Conservation (phyloP, 2,888 invertebrate genomes). For the Microchrysa polita region DNA sequence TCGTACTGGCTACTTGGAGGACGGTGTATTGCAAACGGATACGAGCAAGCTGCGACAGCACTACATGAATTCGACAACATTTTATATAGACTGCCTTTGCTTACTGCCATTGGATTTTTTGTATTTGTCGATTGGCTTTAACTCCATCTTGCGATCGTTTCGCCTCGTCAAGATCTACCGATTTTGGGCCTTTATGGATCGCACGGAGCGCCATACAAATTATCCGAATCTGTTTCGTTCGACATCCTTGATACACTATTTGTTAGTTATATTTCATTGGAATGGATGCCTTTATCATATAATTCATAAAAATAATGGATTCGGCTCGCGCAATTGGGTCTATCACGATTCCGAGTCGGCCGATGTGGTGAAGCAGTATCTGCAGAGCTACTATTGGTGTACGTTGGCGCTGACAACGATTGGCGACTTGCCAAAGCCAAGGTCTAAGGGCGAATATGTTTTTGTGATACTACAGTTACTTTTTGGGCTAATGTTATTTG, state of each 20-base stretch:
- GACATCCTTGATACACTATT: constrained; percentile 92
- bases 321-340: constrained; percentile 93
- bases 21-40: constrained; percentile 97
- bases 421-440: constrained; percentile 89
- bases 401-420: constrained; percentile 95
- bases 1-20: constrained; percentile 96
- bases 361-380: constrained; percentile 92
- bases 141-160: constrained; percentile 94
- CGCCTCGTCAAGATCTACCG: constrained; percentile 97
- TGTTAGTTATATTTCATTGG: constrained; percentile 99
- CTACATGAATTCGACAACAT: constrained; percentile 97
- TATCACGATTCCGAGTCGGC: constrained; percentile 85
- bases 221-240: constrained; percentile 97
- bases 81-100: constrained; percentile 99
- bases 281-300: constrained; percentile 98
- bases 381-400: constrained; percentile 99
- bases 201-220: constrained; percentile 98
- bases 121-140: constrained; percentile 96
- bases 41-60: constrained; percentile 91
- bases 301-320: constrained; percentile 94
- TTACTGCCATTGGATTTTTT: constrained; percentile 97
- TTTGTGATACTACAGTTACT: constrained; percentile 95
- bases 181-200: constrained; percentile 98
- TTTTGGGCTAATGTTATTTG: constrained; percentile 93
- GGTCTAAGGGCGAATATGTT: constrained; percentile 93